Percentiles rank a stretch among this genome's conserved stretches.
These are phyloP conservation scores for Stercorarius parasiticus DNA, from an alignment of 2,113 vertebrate species.

Conservation along the genomic window DNA sequence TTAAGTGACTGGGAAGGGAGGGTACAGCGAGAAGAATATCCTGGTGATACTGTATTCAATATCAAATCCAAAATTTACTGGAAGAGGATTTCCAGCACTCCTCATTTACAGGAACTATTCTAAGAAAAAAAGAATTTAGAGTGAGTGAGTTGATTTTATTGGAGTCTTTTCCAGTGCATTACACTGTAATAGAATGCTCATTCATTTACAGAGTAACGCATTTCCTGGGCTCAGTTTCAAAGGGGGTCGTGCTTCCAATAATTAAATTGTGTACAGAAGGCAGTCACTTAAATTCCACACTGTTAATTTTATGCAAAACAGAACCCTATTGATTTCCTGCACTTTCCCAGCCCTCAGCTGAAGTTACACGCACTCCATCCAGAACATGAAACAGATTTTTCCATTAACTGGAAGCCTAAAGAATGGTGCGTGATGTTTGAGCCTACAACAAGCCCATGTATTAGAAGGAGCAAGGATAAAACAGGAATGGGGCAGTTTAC, in stretches of 20 bases:
- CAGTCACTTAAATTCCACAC: background rate
- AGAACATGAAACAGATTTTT: background rate
- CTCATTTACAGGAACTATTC: slow-evolving; percentile 17
- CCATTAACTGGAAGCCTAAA: background rate
- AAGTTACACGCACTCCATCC: background rate
- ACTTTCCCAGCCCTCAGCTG: background rate
- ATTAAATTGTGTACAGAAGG: slow-evolving; percentile 23
- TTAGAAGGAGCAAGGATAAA: background rate
- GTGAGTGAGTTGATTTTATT: slow-evolving; percentile 11
- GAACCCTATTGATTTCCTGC: background rate
- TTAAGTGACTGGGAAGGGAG: background rate
- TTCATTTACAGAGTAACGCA: background rate
- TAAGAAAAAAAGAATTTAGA: background rate
- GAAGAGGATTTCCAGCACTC: slow-evolving; percentile 4
- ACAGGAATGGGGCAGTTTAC: background rate
- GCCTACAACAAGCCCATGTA: background rate
- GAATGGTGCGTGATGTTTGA: background rate
- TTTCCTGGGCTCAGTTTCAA: slow-evolving; percentile 24
- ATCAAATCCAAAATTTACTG: slow-evolving; percentile 12
- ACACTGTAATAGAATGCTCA: background rate
- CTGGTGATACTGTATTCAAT: background rate
- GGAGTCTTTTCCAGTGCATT: slow-evolving; percentile 6
- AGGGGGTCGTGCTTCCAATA: background rate
- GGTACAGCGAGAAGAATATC: background rate
- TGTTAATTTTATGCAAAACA: slow-evolving; percentile 24